Evolutionary conservation across 2,113 vertebrate species (phyloP), one percentile per base, ranked within the genome.

Genomic region (Megatriorchis doriae): DNA sequence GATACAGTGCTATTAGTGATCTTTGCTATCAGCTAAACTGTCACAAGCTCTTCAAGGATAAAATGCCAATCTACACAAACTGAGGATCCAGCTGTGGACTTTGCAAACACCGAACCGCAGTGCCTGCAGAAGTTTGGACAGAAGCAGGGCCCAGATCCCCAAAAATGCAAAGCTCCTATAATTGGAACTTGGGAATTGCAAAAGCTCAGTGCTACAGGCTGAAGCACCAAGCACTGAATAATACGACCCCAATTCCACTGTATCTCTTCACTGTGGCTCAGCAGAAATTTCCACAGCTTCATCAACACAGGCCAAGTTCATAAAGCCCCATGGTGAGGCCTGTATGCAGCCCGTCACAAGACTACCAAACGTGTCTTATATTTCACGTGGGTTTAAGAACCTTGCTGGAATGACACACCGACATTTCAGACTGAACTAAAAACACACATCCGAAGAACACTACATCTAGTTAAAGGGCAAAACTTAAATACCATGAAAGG

Each of bases 281-380:
- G 52, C 27, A 87, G 81, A 7, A 66, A 81, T 20, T 40, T 34
- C 48, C 42, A 47, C 58, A 65, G 62, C 62, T 79, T 61, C 74
- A 72, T 6, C 61, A 77, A 31, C 27, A 52, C 9, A n/a, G 88
- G 58, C 77, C 26, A 36, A 86, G 71, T 2, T 52, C 45, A 16
- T 2, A 26, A 38, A 11, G n/a, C 12, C 40, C 48, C 58, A 12
- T 1, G 21, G 22, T 1, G 0, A 59, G 68, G 45, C 18, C 56
- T 16, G 7, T 16, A 20, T 12, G 36, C 66, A 88, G 25, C 55
- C 45, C 9, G 0, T 25, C 32, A 48, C 21, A 52, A 19, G 40
- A 27, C 27, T 43, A 31, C 43, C 42, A 82, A 31, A 22, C 2
- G 1, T 1, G 0, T 22, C 55, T 70, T 4, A 1, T 29, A 6